Evolutionary conservation across 2,797 vertebrate species (phyloP), one percentile per base, ranked within the genome.

Genomic region (Synaphobranchus kaupii): DNA sequence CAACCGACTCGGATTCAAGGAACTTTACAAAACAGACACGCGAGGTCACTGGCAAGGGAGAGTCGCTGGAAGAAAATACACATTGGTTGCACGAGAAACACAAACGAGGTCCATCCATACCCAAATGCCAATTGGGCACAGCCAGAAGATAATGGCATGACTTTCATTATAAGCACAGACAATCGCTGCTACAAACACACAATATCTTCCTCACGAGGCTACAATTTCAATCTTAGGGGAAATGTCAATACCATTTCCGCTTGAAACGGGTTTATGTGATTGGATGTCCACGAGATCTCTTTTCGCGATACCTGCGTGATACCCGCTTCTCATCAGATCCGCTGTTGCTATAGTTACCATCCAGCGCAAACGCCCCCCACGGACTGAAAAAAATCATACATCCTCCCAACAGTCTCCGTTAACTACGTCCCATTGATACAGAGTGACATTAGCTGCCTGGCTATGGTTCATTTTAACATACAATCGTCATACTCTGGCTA

Each of bases 21-120:
- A 99, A 99, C 97, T 99, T 99, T 98, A 99, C 98, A 99, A 99
- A 99, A 97, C 99, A 99, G 94, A 99, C 99, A 95, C 99, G 98
- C 92, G 99, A 99, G 90, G 99, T 99, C 93, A 99, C 98, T 93
- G 99, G 99, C 97, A 99, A 97, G 96, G 98, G 98, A 94, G 99
- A 99, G 93, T 99, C 99, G 97, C 99, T 99, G 96, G 90, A 97
- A 97, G 91, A 96, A 94, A 96, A 96, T 92, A 96, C 94, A 96
- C 90, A 96, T 87, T 94, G 90, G 95, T 96, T 96, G 95, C 96
- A 96, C 96, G 94, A 96, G 92, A 93, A 94, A 95, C 93, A 96
- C 94, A 94, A 93, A 94, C 90, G 92, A 92, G 84, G 34, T 9
- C n/a, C 63, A 68, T 8, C 63, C 2, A 12, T 76, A 20, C 71